Evolutionary conservation across 2,888 invertebrate species (phyloP), one percentile per base, ranked within the genome.

Genomic region (Nowickia ferox): DNA sequence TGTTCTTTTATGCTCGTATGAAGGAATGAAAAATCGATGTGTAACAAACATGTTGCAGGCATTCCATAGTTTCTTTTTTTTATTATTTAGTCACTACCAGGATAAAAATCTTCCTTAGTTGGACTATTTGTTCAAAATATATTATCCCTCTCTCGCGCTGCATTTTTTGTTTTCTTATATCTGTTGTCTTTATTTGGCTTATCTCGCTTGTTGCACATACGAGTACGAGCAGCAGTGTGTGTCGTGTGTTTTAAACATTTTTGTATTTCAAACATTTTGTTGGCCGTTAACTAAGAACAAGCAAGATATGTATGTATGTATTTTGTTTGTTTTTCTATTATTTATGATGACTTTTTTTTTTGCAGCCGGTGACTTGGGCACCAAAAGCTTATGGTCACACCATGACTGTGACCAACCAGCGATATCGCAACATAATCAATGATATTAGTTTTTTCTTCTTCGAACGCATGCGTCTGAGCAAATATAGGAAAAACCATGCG

Each of bases 371-470:
- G 42, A 61, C 11, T 48, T 59, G 59, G 46, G 44, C 66, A 59
- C 44, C 51, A 61, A 19, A 30, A 61, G 46, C 79, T 59, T 61
- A 53, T 81, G 66, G 68, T 81, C 81, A 75, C 75, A 75, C 68
- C 75, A 75, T 81, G 81, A 75, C 80, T 81, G 75, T 83, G 77
- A 63, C 86, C 79, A 83, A 68, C 61, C 48, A 53, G 42, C 15
- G 53, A 81, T 83, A 86, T 86, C 76, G 59, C 65, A 76, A 63
- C 68, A 77, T 80, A 79, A 86, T 86, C 86, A 86, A 76, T 76
- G 75, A 83, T 83, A 61, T 59, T 59, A 65, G 15, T n/a, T 78
- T 63, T 74, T 40, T 46, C 2, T 53, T 40, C 22, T 9, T 17
- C n/a, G 51, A 48, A 61, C 46, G 40, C 59, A 77, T 69, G 69